phyloP scores from a whole-genome alignment of 2,113 vertebrate species.

The Jacana jacana region DNA sequence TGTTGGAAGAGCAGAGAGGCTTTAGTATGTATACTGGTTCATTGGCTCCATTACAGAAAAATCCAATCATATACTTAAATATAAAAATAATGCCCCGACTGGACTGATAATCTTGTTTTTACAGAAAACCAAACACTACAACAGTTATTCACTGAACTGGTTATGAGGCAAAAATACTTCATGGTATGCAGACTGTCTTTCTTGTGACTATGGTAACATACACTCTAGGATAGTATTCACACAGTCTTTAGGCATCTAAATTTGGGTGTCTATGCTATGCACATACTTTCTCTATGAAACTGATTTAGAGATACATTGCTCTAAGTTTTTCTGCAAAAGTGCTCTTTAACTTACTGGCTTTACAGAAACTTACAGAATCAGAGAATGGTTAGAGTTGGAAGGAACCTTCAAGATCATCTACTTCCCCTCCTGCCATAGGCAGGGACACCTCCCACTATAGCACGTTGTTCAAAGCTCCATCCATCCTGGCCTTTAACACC shows the following conservation, averaged over 20 bases:
- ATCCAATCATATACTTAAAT: neutral
- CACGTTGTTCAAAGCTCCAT: too few species aligned
- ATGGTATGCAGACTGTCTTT: neutral
- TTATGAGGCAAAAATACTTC: neutral
- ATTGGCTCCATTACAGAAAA: constrained; percentile 16
- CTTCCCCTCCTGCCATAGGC: too few species aligned
- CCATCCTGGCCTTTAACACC: too few species aligned
- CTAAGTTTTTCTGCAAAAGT: neutral
- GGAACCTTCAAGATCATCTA: too few species aligned
- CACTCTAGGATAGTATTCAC: neutral
- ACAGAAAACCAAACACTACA: neutral
- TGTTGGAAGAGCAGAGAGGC: neutral
- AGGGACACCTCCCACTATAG: too few species aligned
- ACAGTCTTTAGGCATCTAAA: constrained; percentile 1
- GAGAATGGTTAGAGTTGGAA: too few species aligned
- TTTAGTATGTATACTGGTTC: neutral
- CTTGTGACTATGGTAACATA: constrained; percentile 42
- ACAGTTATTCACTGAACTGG: constrained; percentile 5
- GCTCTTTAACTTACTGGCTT: neutral
- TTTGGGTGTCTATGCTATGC: neutral
- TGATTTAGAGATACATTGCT: neutral
- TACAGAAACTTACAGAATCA: neutral
- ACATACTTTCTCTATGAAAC: neutral
- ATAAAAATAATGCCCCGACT: constrained; percentile 25
- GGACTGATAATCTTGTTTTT: constrained; percentile 14